These are phyloP conservation scores for Epistrophe grossulariae DNA, from an alignment of 2,888 invertebrate genomes.

Conservation along the genomic window DNA sequence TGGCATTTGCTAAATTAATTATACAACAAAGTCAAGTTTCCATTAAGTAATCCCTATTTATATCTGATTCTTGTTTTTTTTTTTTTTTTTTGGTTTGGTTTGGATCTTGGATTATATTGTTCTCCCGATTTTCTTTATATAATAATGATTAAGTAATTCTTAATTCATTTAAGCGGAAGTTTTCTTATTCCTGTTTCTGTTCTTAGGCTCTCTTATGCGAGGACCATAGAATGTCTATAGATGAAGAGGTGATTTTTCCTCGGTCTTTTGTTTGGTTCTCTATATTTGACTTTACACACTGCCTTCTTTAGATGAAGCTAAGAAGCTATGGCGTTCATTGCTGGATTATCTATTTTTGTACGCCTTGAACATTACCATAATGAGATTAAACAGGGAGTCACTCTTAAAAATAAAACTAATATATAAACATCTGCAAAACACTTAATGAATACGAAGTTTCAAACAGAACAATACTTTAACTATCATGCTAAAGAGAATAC, in stretches of 20 bases:
- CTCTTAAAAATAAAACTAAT: too few species aligned
- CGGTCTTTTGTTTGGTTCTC: background rate
- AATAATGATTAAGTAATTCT: constrained; percentile 54
- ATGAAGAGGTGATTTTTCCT: background rate
- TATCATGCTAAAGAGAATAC: background rate
- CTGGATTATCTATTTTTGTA: background rate
- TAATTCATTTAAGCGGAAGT: constrained; percentile 68
- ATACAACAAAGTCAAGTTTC: constrained; percentile 73
- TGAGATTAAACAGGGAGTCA: too few species aligned
- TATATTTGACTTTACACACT: background rate
- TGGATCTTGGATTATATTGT: constrained; percentile 25
- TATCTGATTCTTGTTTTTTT: constrained; percentile 50
- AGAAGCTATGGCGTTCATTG: background rate
- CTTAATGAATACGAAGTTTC: too few species aligned
- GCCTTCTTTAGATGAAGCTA: background rate
- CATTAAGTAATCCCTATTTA: constrained; percentile 70
- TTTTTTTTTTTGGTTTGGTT: background rate
- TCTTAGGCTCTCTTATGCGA: constrained; percentile 1
- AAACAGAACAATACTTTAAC: too few species aligned
- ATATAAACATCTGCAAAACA: too few species aligned
- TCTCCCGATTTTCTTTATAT: background rate
- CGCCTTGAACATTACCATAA: too few species aligned
- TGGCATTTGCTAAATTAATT: constrained; percentile 73
- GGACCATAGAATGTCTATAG: background rate
- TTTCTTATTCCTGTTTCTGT: constrained; percentile 17